Evolutionary conservation across 2,113 vertebrate genomes (phyloP).

Genomic region (Laticauda colubrina): DNA sequence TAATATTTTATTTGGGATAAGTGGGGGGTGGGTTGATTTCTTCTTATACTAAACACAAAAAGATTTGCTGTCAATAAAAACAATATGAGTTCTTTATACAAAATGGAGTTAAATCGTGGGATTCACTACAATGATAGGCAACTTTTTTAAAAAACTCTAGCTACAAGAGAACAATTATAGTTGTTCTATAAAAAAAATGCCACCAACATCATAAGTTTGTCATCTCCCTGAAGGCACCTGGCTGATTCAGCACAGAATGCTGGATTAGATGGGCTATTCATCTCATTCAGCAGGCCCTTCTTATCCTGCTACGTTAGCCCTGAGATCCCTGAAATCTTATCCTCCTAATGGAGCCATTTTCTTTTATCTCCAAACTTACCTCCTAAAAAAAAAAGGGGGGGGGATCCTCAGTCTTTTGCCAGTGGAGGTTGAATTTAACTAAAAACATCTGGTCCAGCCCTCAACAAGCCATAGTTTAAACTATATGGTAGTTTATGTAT

Average conservation of each 20-base stretch:
- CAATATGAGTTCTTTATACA: background rate
- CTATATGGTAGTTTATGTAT: background rate
- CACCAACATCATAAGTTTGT: background rate
- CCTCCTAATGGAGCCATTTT: background rate
- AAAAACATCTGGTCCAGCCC: background rate
- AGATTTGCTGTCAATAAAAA: background rate
- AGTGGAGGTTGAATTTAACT: background rate
- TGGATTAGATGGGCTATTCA: background rate
- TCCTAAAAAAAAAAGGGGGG: background rate
- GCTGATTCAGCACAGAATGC: background rate
- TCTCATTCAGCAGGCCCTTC: background rate
- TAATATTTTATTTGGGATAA: too few species aligned
- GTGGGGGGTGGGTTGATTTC: too few species aligned
- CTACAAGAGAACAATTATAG: background rate
- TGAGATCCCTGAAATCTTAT: background rate
- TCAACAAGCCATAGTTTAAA: background rate
- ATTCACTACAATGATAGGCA: background rate
- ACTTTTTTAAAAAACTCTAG: background rate
- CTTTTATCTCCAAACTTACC: background rate
- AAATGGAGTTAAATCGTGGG: background rate
- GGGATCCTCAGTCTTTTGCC: background rate
- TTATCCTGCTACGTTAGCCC: background rate
- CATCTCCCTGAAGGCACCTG: background rate
- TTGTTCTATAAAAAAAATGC: background rate
- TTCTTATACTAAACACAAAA: background rate